Conservation (phyloP, 2,888 invertebrate species). For the Erpobdella octoculata region DNA sequence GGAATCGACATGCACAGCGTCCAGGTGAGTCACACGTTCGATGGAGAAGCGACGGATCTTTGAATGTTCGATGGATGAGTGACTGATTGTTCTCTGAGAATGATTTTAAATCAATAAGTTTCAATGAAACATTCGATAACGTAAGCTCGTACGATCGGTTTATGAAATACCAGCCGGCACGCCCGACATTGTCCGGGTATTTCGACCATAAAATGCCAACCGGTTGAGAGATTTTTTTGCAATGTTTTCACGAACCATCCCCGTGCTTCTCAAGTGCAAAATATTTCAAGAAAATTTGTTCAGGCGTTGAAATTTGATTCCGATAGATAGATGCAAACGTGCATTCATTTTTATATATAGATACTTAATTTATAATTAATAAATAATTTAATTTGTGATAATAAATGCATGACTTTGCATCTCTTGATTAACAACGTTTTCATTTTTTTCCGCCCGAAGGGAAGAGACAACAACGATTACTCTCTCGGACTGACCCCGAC, state of each 20-base stretch:
- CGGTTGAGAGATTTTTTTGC: too few relatives aligned
- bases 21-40: constrained; percentile 59
- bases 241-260: too few relatives aligned
- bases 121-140: neutral
- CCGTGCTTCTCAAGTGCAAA: too few relatives aligned
- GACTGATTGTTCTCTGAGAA: neutral
- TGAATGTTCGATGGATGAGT: neutral
- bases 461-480: constrained; percentile 56
- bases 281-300: too few relatives aligned
- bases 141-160: neutral
- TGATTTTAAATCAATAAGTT: neutral
- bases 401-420: neutral
- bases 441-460: constrained; percentile 21
- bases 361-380: too few relatives aligned
- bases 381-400: neutral
- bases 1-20: constrained; percentile 98
- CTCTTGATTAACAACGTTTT: neutral
- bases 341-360: too few relatives aligned
- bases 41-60: neutral
- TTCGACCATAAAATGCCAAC: too few relatives aligned
- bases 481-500: constrained; percentile 92
- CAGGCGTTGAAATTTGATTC: too few relatives aligned
- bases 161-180: too few relatives aligned
- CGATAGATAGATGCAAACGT: too few relatives aligned
- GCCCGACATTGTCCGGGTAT: too few relatives aligned